Conservation (phyloP, 2,113 vertebrate species). For the Stegostoma tigrinum region DNA sequence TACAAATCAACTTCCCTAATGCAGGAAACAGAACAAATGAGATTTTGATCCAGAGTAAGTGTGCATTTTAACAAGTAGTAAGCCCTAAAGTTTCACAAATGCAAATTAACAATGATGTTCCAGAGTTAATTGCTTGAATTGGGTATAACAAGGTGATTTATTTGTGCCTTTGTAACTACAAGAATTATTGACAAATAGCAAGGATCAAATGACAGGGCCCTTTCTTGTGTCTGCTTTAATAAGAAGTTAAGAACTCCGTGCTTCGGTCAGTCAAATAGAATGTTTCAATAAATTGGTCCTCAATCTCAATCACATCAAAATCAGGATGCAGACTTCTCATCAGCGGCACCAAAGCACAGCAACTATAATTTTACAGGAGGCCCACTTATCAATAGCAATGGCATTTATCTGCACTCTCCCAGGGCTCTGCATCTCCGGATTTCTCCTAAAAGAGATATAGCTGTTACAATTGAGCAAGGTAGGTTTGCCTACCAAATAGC, state of each 20-base stretch:
- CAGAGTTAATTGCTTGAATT: not conserved
- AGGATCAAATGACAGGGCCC: not conserved
- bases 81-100: not conserved
- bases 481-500: conserved; percentile 11
- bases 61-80: not conserved
- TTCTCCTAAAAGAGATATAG: not conserved
- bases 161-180: not conserved
- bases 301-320: not conserved
- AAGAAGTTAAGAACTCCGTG: not conserved
- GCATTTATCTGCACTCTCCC: not conserved
- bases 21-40: not conserved
- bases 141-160: not conserved
- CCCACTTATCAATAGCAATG: conserved; percentile 14
- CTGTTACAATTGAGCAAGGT: conserved; percentile 23
- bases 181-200: not conserved
- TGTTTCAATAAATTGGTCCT: not conserved
- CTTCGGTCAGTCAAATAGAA: not conserved
- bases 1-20: not conserved
- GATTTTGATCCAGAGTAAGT: not conserved
- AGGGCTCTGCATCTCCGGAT: no score
- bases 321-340: not conserved
- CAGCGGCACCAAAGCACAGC: not conserved
- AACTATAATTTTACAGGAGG: not conserved
- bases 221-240: not conserved
- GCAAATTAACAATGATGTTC: not conserved